Evolutionary conservation across 2,113 vertebrate species (phyloP), one percentile per base, ranked within the genome.

Genomic region (Cyanocitta stelleri): DNA sequence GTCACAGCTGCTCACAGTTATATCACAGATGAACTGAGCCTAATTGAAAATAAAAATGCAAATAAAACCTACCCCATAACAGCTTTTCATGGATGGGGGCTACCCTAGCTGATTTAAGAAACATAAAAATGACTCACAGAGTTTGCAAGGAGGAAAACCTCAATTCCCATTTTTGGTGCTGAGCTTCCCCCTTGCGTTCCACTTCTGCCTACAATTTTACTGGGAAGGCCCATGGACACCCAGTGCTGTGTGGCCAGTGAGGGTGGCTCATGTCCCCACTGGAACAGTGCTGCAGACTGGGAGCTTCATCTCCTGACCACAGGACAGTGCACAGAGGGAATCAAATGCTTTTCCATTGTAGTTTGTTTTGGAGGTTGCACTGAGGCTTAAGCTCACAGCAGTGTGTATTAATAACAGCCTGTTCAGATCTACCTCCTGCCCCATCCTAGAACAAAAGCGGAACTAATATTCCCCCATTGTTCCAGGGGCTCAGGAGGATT

Each of bases 1-100:
- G 96, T 92, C 96, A 95, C 97, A 98, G 98, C 97, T 98, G 98
- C 96, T 98, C 97, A 94, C 95, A 96, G 97, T 98, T 98, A 98
- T 98, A 97, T 97, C 81, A 77, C 97, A 98, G 97, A 98, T 97
- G 97, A 98, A 98, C 97, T 97, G 88, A 93, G 85, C 95, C 96
- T 98, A 98, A 98, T 98, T 98, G 97, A 98, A 98, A 98, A 98
- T 97, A 98, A 98, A 98, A 98, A 97, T 97, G 96, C 96, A 98
- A 98, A 98, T 98, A 98, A 98, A 98, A 98, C 87, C 92, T 92
- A 94, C 80, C 92, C 96, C 91, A 89, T 95, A 97, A 95, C 95
- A 96, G 94, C 95, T 97, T 97, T 95, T 77, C 85, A 66, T 63
- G 95, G 95, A 91, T 23, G 54, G 88, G 76, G 76, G 73, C 59